These are phyloP conservation scores for Phthorimaea operculella DNA, from an alignment of 1,140 invertebrate genomes.

Conservation along the genomic window DNA sequence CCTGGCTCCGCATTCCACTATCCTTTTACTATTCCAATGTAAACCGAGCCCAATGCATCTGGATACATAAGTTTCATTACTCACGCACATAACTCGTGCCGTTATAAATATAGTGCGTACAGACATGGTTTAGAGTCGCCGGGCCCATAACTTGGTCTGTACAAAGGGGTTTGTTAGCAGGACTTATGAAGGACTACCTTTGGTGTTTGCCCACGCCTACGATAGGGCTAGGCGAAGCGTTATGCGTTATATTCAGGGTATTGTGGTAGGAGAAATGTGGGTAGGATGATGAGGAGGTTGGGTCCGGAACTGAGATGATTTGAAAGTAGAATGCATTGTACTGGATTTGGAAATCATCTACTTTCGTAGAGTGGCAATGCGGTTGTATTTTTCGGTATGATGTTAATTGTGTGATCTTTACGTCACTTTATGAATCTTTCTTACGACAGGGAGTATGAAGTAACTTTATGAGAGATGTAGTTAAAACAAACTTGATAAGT, in stretches of 20 bases:
- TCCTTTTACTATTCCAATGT: too few species aligned
- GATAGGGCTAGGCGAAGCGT: background rate
- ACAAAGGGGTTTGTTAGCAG: constrained; percentile 64
- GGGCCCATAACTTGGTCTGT: constrained; percentile 34
- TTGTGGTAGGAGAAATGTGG: background rate
- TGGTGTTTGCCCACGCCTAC: constrained; percentile 35
- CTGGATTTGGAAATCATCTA: too few species aligned
- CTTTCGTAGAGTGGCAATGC: too few species aligned
- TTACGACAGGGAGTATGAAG: too few species aligned
- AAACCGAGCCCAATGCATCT: constrained; percentile 22
- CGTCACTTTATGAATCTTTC: too few species aligned
- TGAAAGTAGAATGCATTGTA: too few species aligned
- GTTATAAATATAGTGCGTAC: constrained; percentile 53
- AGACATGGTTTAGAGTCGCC: constrained; percentile 48
- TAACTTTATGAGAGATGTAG: too few species aligned
- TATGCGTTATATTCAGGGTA: background rate
- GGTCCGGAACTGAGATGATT: too few species aligned
- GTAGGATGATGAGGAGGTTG: background rate
- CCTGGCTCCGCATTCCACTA: too few species aligned
- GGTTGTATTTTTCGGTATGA: too few species aligned
- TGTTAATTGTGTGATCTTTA: too few species aligned
- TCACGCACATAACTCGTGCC: constrained; percentile 51
- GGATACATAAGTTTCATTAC: constrained; percentile 58
- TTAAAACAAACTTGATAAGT: too few species aligned
- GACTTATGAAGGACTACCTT: constrained; percentile 51